These are phyloP conservation scores for Myotis davidii DNA, from an alignment of 2,113 vertebrate genomes.

Conservation along the genomic window DNA sequence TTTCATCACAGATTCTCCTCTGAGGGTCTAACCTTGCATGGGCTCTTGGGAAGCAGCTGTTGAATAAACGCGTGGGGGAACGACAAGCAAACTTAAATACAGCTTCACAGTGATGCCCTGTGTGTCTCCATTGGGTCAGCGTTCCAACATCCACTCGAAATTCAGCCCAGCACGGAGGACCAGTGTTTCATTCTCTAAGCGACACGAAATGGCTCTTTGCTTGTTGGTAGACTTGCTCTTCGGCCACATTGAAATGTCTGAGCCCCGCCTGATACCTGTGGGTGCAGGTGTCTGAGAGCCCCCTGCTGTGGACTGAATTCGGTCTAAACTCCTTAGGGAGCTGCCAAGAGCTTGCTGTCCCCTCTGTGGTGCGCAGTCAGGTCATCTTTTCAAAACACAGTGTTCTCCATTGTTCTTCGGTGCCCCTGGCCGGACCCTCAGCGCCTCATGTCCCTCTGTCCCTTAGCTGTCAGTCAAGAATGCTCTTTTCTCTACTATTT, in stretches of 20 bases:
- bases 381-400: accelerated
- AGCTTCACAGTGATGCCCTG: not conserved
- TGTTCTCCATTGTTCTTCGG: accelerated
- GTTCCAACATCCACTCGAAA: not conserved
- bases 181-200: not conserved
- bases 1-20: not conserved
- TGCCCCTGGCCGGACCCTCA: accelerated
- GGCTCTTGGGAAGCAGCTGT: not conserved
- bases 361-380: not conserved
- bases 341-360: not conserved
- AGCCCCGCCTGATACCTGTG: not conserved
- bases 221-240: not conserved
- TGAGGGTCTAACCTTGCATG: accelerated
- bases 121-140: not conserved
- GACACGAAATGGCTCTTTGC: not conserved
- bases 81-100: not conserved
- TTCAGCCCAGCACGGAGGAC: not conserved
- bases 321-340: not conserved
- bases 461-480: not conserved
- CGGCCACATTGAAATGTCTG: not conserved
- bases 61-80: not conserved
- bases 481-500: not conserved
- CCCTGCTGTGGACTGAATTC: not conserved
- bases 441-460: accelerated
- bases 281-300: not conserved